A percentile compares a stretch with the other conserved stretches of the same genome.
Conservation (phyloP, 2,888 invertebrate species). For the Drosophila hawaiiensis region DNA sequence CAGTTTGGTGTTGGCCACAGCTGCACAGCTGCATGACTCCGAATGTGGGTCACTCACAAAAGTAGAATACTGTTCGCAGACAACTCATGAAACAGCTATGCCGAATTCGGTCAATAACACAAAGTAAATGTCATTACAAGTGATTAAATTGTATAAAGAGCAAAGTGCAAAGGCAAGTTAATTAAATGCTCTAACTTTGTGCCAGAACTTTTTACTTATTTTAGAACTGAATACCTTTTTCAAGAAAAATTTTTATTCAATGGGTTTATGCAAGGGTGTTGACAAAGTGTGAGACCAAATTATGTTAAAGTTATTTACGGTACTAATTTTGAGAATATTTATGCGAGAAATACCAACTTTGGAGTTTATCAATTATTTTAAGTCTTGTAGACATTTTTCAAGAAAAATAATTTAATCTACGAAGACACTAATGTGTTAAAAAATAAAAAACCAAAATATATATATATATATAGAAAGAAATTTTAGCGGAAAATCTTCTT, state of each 20-base stretch:
- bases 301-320: too few species aligned
- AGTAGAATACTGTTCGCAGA: conserved; percentile 6
- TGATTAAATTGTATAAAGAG: background rate
- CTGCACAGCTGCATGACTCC: conserved; percentile 31
- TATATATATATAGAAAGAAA: background rate
- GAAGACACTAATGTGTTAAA: background rate
- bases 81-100: background rate
- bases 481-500: background rate
- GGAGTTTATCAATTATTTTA: background rate
- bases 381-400: background rate
- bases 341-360: too few species aligned
- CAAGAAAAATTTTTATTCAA: background rate
- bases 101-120: background rate
- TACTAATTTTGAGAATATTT: too few species aligned
- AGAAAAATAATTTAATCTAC: background rate
- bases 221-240: background rate
- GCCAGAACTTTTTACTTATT: background rate
- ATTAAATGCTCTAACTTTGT: background rate
- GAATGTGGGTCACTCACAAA: conserved; percentile 40
- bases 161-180: background rate
- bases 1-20: conserved; percentile 10
- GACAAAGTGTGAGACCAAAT: too few species aligned
- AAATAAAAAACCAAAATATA: background rate
- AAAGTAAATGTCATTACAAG: background rate
- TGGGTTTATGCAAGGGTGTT: background rate